Percentiles rank a stretch among this genome's conserved stretches.
Evolutionary conservation across 2,113 vertebrate species (phyloP).

Genomic region (Todiramphus saurophagus): DNA sequence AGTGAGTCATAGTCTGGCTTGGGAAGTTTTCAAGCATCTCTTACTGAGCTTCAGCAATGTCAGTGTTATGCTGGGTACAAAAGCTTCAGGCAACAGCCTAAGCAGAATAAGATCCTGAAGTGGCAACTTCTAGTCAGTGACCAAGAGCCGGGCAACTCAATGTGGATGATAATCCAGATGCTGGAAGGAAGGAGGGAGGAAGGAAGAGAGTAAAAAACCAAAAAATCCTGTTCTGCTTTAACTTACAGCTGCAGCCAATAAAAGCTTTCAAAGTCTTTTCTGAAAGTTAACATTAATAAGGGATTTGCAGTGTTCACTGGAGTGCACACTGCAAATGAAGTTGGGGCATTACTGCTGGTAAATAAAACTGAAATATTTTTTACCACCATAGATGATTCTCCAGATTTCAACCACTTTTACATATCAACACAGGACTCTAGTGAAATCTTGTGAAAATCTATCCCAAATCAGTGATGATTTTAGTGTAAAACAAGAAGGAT

Average conservation of each 20-base stretch:
- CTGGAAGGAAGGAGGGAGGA: not conserved
- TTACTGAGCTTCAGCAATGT: not conserved
- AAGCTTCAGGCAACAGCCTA: not conserved
- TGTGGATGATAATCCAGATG: not conserved
- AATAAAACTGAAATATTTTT: not conserved
- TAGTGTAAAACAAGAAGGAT: not conserved
- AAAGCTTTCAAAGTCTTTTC: conserved; percentile 40
- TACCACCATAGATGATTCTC: not conserved
- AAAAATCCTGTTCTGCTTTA: conserved; percentile 3
- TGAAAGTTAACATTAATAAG: conserved; percentile 2
- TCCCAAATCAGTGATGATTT: not conserved
- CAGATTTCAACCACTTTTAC: not conserved
- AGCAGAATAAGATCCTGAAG: not conserved
- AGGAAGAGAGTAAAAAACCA: not conserved
- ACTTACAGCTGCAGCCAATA: conserved; percentile 40
- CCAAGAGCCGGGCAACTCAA: not conserved
- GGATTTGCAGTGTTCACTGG: not conserved
- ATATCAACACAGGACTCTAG: not conserved
- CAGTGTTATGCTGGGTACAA: not conserved
- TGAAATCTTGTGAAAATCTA: not conserved
- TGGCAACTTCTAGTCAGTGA: not conserved
- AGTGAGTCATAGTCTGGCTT: not conserved
- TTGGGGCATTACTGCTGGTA: not conserved
- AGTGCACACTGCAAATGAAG: not conserved
- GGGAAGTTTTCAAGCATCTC: not conserved